phyloP scores from a whole-genome alignment of 2,797 vertebrate genomes.

The Leptoclinus maculatus region DNA sequence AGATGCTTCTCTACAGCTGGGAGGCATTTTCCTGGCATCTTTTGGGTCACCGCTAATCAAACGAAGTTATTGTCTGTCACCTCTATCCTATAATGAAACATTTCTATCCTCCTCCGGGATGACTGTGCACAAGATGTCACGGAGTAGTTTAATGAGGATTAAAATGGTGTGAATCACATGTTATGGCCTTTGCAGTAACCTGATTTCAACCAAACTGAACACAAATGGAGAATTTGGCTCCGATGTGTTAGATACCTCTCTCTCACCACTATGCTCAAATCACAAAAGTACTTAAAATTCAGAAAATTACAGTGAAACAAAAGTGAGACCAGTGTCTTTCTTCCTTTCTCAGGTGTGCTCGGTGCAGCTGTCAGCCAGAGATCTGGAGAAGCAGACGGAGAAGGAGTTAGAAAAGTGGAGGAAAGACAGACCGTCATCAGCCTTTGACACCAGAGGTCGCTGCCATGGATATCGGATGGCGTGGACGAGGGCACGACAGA shows the following conservation, averaged over 20 bases:
- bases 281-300: neutral
- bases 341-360: constrained; percentile 83
- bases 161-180: neutral
- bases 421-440: constrained; percentile 80
- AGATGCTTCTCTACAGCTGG: neutral
- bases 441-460: constrained; percentile 85
- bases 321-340: neutral
- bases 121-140: neutral
- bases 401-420: constrained; percentile 84
- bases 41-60: neutral
- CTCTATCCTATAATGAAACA: neutral
- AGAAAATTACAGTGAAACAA: neutral
- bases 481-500: constrained; percentile 73
- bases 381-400: constrained; percentile 85
- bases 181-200: neutral
- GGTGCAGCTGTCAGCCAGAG: constrained; percentile 83
- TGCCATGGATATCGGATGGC: constrained; percentile 85
- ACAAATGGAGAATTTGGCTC: neutral
- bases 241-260: neutral
- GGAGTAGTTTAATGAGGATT: neutral
- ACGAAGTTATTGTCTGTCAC: neutral
- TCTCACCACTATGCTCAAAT: neutral
- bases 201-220: neutral
- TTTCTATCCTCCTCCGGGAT: neutral
- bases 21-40: neutral